phyloP scores from a whole-genome alignment of 2,113 vertebrate genomes.

The Eclectus roratus region DNA sequence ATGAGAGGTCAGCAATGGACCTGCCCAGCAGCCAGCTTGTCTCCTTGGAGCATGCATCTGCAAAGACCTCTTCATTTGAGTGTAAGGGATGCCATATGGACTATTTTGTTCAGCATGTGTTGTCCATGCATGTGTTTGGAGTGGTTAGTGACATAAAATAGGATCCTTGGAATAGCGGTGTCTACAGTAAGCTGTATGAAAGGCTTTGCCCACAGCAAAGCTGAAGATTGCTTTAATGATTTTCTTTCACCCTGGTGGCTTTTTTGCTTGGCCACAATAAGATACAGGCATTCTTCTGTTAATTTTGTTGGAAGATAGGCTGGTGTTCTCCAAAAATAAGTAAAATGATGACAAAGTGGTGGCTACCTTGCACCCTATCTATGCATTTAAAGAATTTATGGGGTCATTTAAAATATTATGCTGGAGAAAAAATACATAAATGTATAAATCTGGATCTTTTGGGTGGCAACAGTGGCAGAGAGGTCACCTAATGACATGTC shows the following conservation, averaged over 20 bases:
- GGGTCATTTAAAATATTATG: background rate
- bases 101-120: background rate
- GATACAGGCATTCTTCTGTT: background rate
- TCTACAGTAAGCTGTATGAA: background rate
- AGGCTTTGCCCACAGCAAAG: background rate
- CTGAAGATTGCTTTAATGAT: background rate
- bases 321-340: background rate
- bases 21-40: background rate
- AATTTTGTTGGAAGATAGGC: background rate
- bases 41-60: background rate
- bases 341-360: background rate
- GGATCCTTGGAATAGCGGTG: background rate
- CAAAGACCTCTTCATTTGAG: background rate
- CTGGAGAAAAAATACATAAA: background rate
- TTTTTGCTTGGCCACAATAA: background rate
- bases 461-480: background rate
- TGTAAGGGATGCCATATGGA: background rate
- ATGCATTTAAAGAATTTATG: background rate
- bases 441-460: background rate
- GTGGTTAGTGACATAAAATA: background rate
- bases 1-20: constrained; percentile 60
- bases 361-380: background rate
- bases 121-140: background rate
- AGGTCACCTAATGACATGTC: background rate
- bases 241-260: background rate